phyloP scores from a whole-genome alignment of 2,888 invertebrate species.

The Athetis lepigone region DNA sequence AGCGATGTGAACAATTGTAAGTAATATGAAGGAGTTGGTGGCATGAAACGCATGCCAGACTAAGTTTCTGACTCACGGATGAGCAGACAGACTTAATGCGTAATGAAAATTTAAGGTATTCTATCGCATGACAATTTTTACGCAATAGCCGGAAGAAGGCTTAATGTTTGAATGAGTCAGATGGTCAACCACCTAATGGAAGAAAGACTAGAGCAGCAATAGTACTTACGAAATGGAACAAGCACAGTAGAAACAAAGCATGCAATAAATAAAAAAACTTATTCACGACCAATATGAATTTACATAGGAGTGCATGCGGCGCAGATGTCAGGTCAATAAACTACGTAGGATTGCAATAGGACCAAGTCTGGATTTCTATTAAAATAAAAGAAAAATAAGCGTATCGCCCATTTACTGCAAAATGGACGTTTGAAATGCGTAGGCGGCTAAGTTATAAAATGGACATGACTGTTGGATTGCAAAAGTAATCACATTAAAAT shows the following conservation, averaged over 20 bases:
- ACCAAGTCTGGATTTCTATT: constrained; percentile 47
- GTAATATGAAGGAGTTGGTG: constrained; percentile 43
- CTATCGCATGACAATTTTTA: constrained; percentile 21
- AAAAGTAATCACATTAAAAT: constrained; percentile 30
- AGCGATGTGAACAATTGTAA: constrained; percentile 42
- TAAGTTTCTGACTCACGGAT: constrained; percentile 34
- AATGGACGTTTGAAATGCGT: constrained; percentile 39
- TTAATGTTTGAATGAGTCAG: neutral
- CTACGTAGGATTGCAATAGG: constrained; percentile 53
- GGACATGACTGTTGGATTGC: constrained; percentile 15
- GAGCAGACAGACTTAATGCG: constrained; percentile 37
- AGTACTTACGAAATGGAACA: neutral
- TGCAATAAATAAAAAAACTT: constrained; percentile 33
- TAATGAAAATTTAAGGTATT: constrained; percentile 19
- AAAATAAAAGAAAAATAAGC: constrained; percentile 57
- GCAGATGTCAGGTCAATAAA: constrained; percentile 56
- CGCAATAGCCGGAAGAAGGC: neutral
- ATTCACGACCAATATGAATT: constrained; percentile 30
- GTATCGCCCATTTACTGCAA: constrained; percentile 56
- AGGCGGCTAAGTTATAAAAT: constrained; percentile 43
- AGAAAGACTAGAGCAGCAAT: neutral
- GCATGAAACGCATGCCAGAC: constrained; percentile 46
- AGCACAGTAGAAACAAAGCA: constrained; percentile 10
- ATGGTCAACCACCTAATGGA: neutral
- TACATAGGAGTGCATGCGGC: constrained; percentile 27